Conservation (phyloP, 92 coral and sea anemone species). For the Nematostella vectensis region DNA sequence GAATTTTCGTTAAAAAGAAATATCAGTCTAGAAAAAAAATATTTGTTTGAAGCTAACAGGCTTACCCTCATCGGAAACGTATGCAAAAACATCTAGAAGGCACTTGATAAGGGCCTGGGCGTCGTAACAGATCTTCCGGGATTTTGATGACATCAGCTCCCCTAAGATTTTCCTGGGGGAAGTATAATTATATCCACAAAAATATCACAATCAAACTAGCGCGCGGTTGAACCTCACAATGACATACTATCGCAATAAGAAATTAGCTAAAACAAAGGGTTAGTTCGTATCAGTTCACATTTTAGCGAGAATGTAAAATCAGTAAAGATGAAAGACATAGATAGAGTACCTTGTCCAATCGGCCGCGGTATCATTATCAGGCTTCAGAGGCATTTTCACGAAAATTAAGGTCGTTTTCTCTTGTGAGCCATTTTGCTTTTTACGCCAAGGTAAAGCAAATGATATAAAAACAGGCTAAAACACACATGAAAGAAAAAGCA, state of each 20-base stretch:
- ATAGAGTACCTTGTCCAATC: constrained; percentile 55
- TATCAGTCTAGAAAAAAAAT: too few species aligned
- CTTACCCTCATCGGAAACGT: too few species aligned
- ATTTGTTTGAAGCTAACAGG: too few species aligned
- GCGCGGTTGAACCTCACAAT: too few species aligned
- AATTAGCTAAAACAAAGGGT: too few species aligned
- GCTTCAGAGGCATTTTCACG: constrained; percentile 27
- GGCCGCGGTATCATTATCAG: constrained; percentile 1
- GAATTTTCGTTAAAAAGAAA: too few species aligned
- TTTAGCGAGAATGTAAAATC: too few species aligned
- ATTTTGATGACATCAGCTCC: constrained; percentile 43
- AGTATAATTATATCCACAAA: too few species aligned
- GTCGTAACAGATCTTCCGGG: constrained; percentile 60
- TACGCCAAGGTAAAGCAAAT: constrained; percentile 31
- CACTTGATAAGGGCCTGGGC: constrained; percentile 46
- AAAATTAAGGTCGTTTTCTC: constrained; percentile 9
- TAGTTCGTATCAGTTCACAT: too few species aligned
- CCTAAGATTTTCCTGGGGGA: constrained; percentile 27
- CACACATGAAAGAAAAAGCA: not conserved
- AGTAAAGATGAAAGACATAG: too few species aligned
- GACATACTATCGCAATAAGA: too few species aligned
- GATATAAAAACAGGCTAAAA: constrained; percentile 15
- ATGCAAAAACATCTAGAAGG: constrained; percentile 16
- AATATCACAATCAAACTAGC: too few species aligned
- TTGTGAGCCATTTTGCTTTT: not conserved